Evolutionary conservation across 2,888 invertebrate species (phyloP), one percentile per base, ranked within the genome.

Genomic region (Ceramica pisi): DNA sequence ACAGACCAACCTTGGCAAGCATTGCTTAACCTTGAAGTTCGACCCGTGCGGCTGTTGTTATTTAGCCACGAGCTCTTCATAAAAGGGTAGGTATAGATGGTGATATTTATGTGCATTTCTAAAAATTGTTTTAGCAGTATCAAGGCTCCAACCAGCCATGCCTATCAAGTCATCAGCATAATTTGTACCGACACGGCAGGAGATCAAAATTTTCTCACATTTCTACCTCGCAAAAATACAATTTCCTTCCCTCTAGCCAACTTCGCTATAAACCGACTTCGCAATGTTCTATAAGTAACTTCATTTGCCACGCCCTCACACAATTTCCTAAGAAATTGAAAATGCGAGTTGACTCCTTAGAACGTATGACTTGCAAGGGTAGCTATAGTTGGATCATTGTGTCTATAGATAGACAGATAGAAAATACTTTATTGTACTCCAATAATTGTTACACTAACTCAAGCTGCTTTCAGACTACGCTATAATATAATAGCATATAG

Each of bases 281-380:
- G 21, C 50, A 61, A 56, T 65, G 65, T 74, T 63, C 26, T 50
- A 14, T 63, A 60, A 55, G 65, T 80, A 81, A 67, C 60, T 77
- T 69, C 23, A 48, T 70, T 61, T 51, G 60, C 71, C 46, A 41
- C 83, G 81, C 80, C 76, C n/a, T 5, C 63, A 78, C 66, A 73
- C 82, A 50, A 66, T 56, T 75, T 82, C 69, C 77, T 72, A 68
- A 85, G 80, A 88, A 87, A 90, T 88, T 90, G 87, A 87, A 90
- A 90, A 86, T 86, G 86, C 86, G 71, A 78, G 74, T 85, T 71
- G 70, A 80, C 83, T 87, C 85, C 79, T 67, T 69, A 69, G 71
- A 81, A 75, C 72, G 61, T 77, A 75, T 57, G 68, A 70, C 67
- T 78, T 44, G 53, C 21, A 44, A 41, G 41, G 53, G 46, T 51